Base-by-base conservation (phyloP, 2,888 invertebrate species). In the Ditula angustiorana region DNA sequence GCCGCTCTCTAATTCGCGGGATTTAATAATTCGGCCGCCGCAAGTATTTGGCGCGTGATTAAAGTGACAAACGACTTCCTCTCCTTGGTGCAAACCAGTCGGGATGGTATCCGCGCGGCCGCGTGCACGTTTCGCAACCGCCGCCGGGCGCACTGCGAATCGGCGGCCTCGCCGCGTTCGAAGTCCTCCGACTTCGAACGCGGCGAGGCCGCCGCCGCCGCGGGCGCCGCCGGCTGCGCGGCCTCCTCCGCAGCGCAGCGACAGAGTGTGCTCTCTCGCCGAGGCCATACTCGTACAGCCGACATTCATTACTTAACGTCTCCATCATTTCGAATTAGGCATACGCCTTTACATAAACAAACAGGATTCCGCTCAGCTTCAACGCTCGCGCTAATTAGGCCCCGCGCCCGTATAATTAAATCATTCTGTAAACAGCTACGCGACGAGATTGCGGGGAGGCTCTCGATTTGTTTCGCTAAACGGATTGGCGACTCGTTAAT, bases 21-120 rank as follows among this genome's bases (percentile, higher is more conserved):
- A 49, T 63, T 63, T 58, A 63, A 63, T 58, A 63, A 58, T 58
- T 62, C 56, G 28, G 47, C 61, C 24, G 61, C 30, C 62, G 62
- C 56, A 37, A 56, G 62, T 62, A 62, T 57, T 57, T 52, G 58
- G 58, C 63, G 52, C 58, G 63, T 58, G 63, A 63, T 63, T 58
- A 63, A 58, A 63, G 57, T 63, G 63, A 63, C 58, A 58, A 63
- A 63, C 52, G 63, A 58, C 63, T 63, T 63, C 63, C 63, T 58
- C 57, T 63, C 57, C 63, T 57, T 58, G 56, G 57, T 62, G 41
- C 49, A 30, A 56, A 62, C 63, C 44, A 63, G 52, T 58, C 50
- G 50, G 28, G 21, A 26, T 5, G 5, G 37, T 49, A n/a, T 26
- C n/a, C 37, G 16, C 41, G 26, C 41, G 44, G 21, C 10, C 46